Percentiles rank a stretch among this genome's conserved stretches.
These are phyloP conservation scores for Phytoseiulus persimilis DNA, from an alignment of 2,888 invertebrate species.

Conservation along the genomic window DNA sequence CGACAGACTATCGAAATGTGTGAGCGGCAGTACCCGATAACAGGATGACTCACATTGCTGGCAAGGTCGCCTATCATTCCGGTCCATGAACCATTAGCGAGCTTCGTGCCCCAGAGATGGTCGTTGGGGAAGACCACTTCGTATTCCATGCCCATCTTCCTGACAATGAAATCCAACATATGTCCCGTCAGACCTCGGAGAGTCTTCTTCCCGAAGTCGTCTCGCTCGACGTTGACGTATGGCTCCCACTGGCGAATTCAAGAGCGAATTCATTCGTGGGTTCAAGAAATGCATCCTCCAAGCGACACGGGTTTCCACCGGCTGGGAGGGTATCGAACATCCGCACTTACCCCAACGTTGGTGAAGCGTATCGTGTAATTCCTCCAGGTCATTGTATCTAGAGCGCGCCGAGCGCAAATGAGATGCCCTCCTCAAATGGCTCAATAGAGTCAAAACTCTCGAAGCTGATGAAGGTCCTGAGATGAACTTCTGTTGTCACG, in stretches of 20 bases:
- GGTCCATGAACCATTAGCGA: conserved; percentile 31
- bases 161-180: conserved; percentile 15
- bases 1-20: not conserved
- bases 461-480: not conserved
- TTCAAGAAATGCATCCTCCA: too few relatives aligned
- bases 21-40: not conserved
- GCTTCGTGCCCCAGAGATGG: not conserved
- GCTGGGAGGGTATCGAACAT: not conserved
- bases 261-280: too few relatives aligned
- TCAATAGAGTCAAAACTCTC: not conserved
- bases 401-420: not conserved
- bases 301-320: not conserved
- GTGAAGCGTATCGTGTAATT: conserved; percentile 28
- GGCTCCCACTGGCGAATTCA: not conserved
- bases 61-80: conserved; percentile 29
- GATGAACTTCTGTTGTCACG: not conserved
- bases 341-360: conserved; percentile 27
- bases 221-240: not conserved
- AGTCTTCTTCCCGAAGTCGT: conserved; percentile 16
- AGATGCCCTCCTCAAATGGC: not conserved
- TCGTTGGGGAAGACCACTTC: conserved; percentile 27
- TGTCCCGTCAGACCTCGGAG: not conserved
- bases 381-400: not conserved
- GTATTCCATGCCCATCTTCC: conserved; percentile 5
- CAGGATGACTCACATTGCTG: not conserved